These are phyloP conservation scores for Serripes groenlandicus DNA, from an alignment of 2,888 invertebrate genomes.

Conservation along the genomic window DNA sequence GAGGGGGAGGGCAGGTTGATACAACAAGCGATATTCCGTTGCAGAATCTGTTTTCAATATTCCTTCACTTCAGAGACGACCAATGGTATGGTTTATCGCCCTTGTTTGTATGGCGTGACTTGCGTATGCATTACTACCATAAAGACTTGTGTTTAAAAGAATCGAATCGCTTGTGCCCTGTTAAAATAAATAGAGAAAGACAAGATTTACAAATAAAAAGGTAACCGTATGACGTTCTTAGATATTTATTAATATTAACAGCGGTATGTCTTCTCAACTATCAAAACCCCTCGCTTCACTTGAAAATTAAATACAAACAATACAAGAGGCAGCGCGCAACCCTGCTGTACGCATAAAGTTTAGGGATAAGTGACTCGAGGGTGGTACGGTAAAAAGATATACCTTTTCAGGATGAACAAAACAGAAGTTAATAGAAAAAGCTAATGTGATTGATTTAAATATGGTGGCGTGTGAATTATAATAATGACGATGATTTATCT, in stretches of 20 bases:
- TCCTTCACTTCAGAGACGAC: too few species aligned
- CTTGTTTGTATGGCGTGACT: too few species aligned
- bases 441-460: slow-evolving; percentile 21
- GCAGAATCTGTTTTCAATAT: too few species aligned
- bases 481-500: slow-evolving; percentile 48
- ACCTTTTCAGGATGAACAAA: slow-evolving; percentile 11
- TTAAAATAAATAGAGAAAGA: slow-evolving; percentile 58
- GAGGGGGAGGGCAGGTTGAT: too few species aligned
- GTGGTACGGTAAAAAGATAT: slow-evolving; percentile 20
- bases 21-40: too few species aligned
- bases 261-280: slow-evolving; percentile 26
- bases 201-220: slow-evolving; percentile 40
- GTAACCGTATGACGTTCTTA: slow-evolving; percentile 48
- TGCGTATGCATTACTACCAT: slow-evolving; percentile 4
- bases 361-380: slow-evolving; percentile 19
- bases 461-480: slow-evolving; percentile 22
- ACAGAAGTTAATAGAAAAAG: slow-evolving; percentile 22
- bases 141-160: slow-evolving; percentile 44
- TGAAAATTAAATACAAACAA: slow-evolving; percentile 24
- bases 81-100: too few species aligned
- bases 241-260: slow-evolving; percentile 64
- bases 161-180: slow-evolving; percentile 36
- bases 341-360: slow-evolving; percentile 20
- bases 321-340: not conserved
- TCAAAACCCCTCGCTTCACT: slow-evolving; percentile 16